These are phyloP conservation scores for Rotaria sp. DNA, from an alignment of 2,888 invertebrate genomes.

Conservation along the genomic window DNA sequence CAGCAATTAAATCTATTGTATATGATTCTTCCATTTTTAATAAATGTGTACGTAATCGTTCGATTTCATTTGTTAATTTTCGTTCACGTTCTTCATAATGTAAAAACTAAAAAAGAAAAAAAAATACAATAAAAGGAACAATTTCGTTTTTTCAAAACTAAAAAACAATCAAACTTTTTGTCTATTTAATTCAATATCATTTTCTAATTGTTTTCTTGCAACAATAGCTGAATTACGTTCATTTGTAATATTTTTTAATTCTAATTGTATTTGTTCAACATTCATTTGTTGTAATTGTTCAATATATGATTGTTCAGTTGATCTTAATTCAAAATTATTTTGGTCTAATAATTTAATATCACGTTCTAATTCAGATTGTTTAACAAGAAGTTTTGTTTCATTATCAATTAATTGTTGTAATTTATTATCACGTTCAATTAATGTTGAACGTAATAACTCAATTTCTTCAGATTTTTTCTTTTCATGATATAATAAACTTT, in stretches of 20 bases:
- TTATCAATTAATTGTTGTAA: not conserved
- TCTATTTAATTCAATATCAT: not conserved
- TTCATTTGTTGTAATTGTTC: not conserved
- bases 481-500: constrained; percentile 27
- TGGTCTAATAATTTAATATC: not conserved
- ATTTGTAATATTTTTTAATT: not conserved
- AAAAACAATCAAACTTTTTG: not conserved
- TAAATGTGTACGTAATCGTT: constrained; percentile 33
- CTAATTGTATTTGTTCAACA: not conserved
- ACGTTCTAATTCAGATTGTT: not conserved
- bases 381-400: not conserved
- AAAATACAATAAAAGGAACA: too few relatives aligned
- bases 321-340: not conserved
- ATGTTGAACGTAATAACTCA: not conserved
- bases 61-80: constrained; percentile 33
- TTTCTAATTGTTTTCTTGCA: not conserved
- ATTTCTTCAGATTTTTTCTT: constrained; percentile 9
- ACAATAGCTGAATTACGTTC: not conserved
- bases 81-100: not conserved
- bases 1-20: constrained; percentile 32
- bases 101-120: not conserved
- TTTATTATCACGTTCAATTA: not conserved
- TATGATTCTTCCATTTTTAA: constrained; percentile 35
- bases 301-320: not conserved
- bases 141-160: not conserved